Evolutionary conservation across 2,888 invertebrate species (phyloP).

Genomic region (Clistopyga incitator): DNA sequence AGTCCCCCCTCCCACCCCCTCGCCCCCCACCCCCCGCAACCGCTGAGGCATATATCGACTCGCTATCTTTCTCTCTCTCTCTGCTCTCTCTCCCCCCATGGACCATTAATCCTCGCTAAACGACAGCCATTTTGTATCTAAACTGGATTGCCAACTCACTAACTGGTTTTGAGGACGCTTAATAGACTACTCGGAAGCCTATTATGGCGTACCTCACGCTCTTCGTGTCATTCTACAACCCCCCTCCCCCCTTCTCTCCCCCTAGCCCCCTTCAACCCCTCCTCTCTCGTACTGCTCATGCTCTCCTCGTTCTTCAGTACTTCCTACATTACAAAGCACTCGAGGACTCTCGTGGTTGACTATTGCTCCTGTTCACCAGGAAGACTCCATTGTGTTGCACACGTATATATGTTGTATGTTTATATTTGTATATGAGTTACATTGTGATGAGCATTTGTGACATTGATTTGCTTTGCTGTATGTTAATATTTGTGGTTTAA

Average conservation of each 20-base stretch:
- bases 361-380: constrained; percentile 1
- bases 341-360: constrained; percentile 46
- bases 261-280: constrained; percentile 2
- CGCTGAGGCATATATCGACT: constrained; percentile 19
- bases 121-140: constrained; percentile 85
- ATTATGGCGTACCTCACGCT: constrained; percentile 79
- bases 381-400: constrained; percentile 62
- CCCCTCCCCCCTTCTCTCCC: too few species aligned
- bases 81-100: constrained; percentile 77
- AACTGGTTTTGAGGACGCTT: constrained; percentile 83
- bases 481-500: constrained; percentile 35
- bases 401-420: constrained; percentile 18
- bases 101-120: constrained; percentile 84
- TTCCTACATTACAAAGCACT: constrained; percentile 35
- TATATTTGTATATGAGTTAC: constrained; percentile 33
- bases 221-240: constrained; percentile 78
- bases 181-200: constrained; percentile 82
- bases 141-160: constrained; percentile 84
- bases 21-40: constrained; percentile 33
- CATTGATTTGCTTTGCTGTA: too few species aligned
- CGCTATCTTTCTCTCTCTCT: constrained; percentile 68
- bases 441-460: constrained; percentile 33
- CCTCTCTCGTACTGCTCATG: constrained; percentile 15
- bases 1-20: constrained; percentile 38
- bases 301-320: constrained; percentile 14